Conservation (phyloP, 2,888 invertebrate genomes). For the Oscheius sp. region DNA sequence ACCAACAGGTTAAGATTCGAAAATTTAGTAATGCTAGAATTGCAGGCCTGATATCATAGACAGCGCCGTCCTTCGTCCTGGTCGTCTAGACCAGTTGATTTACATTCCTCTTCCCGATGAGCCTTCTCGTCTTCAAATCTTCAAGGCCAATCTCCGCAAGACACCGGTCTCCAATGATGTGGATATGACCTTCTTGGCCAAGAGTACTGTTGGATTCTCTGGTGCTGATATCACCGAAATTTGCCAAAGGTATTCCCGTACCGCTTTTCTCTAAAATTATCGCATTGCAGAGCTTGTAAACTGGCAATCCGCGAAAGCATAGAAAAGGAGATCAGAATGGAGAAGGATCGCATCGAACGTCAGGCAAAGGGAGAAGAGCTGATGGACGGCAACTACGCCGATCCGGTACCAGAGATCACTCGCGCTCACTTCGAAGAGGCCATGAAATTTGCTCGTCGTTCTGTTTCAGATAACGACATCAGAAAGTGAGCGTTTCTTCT, state of each 20-base stretch:
- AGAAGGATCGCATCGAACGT: constrained; percentile 84
- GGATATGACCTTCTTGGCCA: constrained; percentile 81
- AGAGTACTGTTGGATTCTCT: constrained; percentile 89
- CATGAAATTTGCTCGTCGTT: constrained; percentile 78
- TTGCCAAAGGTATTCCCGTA: constrained; percentile 86
- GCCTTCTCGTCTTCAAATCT: constrained; percentile 93
- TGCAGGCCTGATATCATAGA: constrained; percentile 89
- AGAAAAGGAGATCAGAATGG: constrained; percentile 91
- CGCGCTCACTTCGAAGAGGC: constrained; percentile 94
- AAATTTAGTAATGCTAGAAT: background rate
- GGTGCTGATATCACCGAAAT: constrained; percentile 99
- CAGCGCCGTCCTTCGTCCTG: constrained; percentile 96
- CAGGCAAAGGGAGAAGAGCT: constrained; percentile 78
- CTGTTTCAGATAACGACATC: constrained; percentile 98
- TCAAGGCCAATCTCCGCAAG: constrained; percentile 80
- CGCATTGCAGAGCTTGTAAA: constrained; percentile 83
- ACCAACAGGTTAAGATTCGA: constrained; percentile 79
- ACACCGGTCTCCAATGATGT: constrained; percentile 81
- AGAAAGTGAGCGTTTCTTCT: constrained; percentile 86
- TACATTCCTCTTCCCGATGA: constrained; percentile 99
- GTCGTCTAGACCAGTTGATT: constrained; percentile 97
- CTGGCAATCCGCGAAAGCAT: constrained; percentile 97
- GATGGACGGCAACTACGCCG: constrained; percentile 77
- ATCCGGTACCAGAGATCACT: constrained; percentile 98
- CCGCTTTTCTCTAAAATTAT: background rate